Base-by-base conservation (phyloP, 2,797 vertebrate species). In the Sebastes wilsoni region DNA sequence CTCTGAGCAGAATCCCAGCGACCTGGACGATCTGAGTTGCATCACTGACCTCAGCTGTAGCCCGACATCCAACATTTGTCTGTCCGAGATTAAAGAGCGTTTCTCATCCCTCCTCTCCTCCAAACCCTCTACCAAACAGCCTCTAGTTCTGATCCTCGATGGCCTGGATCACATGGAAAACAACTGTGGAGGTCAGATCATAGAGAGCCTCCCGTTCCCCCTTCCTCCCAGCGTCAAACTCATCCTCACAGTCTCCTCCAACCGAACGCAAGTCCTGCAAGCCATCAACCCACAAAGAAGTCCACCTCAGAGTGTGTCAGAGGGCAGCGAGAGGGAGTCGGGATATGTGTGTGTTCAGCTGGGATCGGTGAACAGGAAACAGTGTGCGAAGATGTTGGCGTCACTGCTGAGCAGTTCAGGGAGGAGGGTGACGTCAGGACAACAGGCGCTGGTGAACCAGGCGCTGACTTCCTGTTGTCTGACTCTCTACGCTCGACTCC, bases 371-470 rank as follows among this genome's bases (percentile, higher is more conserved):
- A 82, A 94, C 58, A 95, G 92, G 79, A 96, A 92, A 62, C 89
- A 84, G 66, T 89, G 94, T 65, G 87, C 77, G 59, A 90, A 84
- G 81, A 91, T 96, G 90, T 66, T 97, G 71, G 87, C 86, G 2
- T 80, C 84, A 1, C 91, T 92, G 49, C 93, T 97, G 54, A 82
- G 64, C 23, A 20, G 68, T 12, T 91, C 89, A 22, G 90, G 94
- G 49, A 94, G 96, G 86, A 96, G 79, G 75, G 94, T 97, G 61
- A 97, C 96, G 0, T 97, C 96, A 1, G 96, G 96, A 55, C 96
- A 97, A 75, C 96, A 97, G 85, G 82, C 87, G 27, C 90, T 96
- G 84, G 92, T 96, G 42, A 97, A 96, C 88, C 87, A 88, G 85
- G 95, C 95, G 6, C 83, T 97, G 65, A 89, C 82, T 60, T 91